Percentiles rank a stretch among this genome's conserved stretches.
Evolutionary conservation across 92 coral and sea anemone genomes (phyloP).

Genomic region (Galaxea fascicularis): DNA sequence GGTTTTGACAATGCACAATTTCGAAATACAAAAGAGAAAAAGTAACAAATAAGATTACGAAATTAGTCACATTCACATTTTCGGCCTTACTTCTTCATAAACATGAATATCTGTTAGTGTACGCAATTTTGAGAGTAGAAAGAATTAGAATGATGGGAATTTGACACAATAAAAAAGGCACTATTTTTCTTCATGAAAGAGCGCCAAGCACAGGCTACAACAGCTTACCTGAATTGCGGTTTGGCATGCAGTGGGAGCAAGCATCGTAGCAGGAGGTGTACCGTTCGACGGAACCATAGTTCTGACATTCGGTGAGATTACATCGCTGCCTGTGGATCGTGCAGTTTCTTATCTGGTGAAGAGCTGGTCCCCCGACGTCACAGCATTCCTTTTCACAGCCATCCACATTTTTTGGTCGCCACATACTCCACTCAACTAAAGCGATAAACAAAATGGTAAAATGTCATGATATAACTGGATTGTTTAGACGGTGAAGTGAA

Average conservation of each 20-base stretch:
- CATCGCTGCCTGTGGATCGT: background rate
- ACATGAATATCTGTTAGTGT: too few species aligned
- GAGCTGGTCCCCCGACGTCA: slow-evolving; percentile 17
- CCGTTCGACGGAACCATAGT: slow-evolving; percentile 4
- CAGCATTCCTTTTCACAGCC: slow-evolving; percentile 17
- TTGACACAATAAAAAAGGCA: too few species aligned
- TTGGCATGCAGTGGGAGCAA: slow-evolving; percentile 12
- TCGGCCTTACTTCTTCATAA: too few species aligned
- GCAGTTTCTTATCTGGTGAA: slow-evolving; percentile 18
- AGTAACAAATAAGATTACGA: too few species aligned
- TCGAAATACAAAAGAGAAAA: too few species aligned
- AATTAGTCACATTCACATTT: too few species aligned
- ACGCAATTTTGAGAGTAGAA: too few species aligned
- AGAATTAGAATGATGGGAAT: too few species aligned
- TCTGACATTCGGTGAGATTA: background rate
- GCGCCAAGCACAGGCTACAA: background rate
- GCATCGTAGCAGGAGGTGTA: slow-evolving; percentile 17
- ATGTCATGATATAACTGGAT: background rate
- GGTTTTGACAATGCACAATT: too few species aligned
- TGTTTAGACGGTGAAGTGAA: background rate
- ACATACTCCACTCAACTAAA: background rate
- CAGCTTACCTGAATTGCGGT: slow-evolving; percentile 1
- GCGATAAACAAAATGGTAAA: background rate
- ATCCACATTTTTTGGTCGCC: background rate
- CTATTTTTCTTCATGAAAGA: too few species aligned